phyloP scores from a whole-genome alignment of 1,140 invertebrate species.

The Hylaeus anthracinus region DNA sequence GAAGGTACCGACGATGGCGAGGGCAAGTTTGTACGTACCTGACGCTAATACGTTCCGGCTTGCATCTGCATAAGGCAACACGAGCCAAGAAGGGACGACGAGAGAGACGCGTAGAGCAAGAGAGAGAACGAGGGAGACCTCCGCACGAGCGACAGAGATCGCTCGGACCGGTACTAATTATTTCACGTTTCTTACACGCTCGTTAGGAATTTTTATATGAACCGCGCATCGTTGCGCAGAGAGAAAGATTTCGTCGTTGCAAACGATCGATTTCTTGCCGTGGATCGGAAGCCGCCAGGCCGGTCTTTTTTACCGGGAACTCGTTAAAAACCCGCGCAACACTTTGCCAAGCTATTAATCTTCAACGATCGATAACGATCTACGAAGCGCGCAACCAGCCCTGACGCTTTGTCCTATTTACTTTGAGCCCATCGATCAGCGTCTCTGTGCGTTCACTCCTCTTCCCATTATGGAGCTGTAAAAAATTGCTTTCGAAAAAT shows the following conservation, averaged over 20 bases:
- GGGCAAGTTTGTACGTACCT: constrained; percentile 65
- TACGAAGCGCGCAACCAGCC: constrained; percentile 3
- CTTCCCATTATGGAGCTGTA: neutral
- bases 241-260: constrained; percentile 3
- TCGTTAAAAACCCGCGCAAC: constrained; percentile 42
- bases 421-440: constrained; percentile 35
- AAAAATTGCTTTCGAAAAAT: no score
- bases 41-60: constrained; percentile 63
- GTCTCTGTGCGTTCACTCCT: neutral
- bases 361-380: constrained; percentile 43
- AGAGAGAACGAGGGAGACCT: constrained; percentile 17
- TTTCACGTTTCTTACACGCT: constrained; percentile 68
- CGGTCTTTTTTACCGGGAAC: constrained; percentile 18
- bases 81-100: constrained; percentile 32
- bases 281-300: constrained; percentile 24
- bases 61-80: constrained; percentile 65
- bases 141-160: neutral
- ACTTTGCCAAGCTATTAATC: constrained; percentile 44
- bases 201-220: constrained; percentile 64
- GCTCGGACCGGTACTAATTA: constrained; percentile 64
- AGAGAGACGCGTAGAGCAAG: neutral
- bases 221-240: neutral
- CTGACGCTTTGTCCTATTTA: constrained; percentile 21
- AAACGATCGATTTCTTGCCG: constrained; percentile 35
- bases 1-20: constrained; percentile 63